Conservation (phyloP, 2,888 invertebrate species). For the Eurois occulta region DNA sequence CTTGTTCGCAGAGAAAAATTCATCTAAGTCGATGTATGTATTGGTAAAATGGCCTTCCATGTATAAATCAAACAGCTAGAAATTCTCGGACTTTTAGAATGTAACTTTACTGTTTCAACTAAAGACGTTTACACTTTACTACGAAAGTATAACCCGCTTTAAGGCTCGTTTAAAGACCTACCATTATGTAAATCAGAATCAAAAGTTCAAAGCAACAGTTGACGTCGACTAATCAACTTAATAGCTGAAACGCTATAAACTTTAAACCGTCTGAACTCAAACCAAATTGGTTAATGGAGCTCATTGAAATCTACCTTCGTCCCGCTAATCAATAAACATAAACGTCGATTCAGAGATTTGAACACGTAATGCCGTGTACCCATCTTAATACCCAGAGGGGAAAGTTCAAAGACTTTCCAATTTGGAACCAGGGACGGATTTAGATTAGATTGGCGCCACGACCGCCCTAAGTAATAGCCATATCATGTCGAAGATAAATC, state of each 20-base stretch:
- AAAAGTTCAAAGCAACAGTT: conserved; percentile 66
- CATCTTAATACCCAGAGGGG: conserved; percentile 81
- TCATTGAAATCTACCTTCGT: conserved; percentile 84
- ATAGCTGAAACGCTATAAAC: conserved; percentile 80
- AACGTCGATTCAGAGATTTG: conserved; percentile 84
- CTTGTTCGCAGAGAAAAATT: too few species aligned
- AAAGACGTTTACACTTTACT: neutral
- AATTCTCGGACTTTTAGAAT: neutral
- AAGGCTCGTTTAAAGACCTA: conserved; percentile 4
- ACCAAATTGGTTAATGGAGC: conserved; percentile 89
- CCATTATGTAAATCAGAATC: conserved; percentile 51
- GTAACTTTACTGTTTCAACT: neutral
- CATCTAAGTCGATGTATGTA: neutral
- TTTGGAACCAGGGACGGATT: conserved; percentile 75
- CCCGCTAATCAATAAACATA: conserved; percentile 88
- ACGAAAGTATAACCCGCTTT: neutral
- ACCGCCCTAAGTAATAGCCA: conserved; percentile 53
- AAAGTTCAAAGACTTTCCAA: conserved; percentile 86
- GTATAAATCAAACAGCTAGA: neutral
- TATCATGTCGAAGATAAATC: conserved; percentile 62
- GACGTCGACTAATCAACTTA: conserved; percentile 78
- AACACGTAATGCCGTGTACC: conserved; percentile 80
- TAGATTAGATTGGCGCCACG: conserved; percentile 58
- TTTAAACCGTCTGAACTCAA: conserved; percentile 81
- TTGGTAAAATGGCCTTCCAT: neutral